Conservation (phyloP, 2,888 invertebrate genomes). For the Anorthoa munda region DNA sequence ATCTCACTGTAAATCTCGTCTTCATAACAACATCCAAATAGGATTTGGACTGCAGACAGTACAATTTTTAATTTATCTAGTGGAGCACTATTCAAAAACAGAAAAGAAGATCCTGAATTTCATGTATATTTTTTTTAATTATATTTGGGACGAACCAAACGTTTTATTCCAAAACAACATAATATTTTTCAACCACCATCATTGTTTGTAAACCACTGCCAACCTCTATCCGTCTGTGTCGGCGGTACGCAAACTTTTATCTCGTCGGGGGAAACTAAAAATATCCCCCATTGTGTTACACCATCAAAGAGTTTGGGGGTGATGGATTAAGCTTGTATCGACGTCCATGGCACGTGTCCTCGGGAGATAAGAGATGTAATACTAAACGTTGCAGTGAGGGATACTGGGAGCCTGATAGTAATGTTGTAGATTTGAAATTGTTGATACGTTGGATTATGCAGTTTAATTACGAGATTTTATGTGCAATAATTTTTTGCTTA, state of each 20-base stretch:
- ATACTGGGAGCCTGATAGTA: slow-evolving; percentile 41
- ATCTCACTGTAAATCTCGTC: no score
- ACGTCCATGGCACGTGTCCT: slow-evolving; percentile 81
- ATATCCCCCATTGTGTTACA: slow-evolving; percentile 74
- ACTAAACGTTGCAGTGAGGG: slow-evolving; percentile 65
- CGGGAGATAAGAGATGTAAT: slow-evolving; percentile 77
- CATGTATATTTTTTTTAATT: background rate
- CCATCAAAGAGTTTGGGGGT: slow-evolving; percentile 87
- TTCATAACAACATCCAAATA: background rate
- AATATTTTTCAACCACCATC: slow-evolving; percentile 21
- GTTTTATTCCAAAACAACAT: background rate
- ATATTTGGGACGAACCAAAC: background rate
- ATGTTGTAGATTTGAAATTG: slow-evolving; percentile 61
- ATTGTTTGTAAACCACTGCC: slow-evolving; percentile 43
- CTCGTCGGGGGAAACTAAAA: slow-evolving; percentile 64
- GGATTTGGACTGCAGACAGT: background rate
- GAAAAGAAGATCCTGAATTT: background rate
- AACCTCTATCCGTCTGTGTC: slow-evolving; percentile 49
- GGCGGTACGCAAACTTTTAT: slow-evolving; percentile 63
- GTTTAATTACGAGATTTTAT: slow-evolving; percentile 45
- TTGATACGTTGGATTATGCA: slow-evolving; percentile 48
- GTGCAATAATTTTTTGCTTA: background rate
- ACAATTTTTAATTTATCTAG: background rate
- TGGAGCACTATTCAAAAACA: background rate
- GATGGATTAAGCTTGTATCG: slow-evolving; percentile 86